Base-by-base conservation (phyloP, 2,888 invertebrate genomes). In the Phyllotreta cruciferae region DNA sequence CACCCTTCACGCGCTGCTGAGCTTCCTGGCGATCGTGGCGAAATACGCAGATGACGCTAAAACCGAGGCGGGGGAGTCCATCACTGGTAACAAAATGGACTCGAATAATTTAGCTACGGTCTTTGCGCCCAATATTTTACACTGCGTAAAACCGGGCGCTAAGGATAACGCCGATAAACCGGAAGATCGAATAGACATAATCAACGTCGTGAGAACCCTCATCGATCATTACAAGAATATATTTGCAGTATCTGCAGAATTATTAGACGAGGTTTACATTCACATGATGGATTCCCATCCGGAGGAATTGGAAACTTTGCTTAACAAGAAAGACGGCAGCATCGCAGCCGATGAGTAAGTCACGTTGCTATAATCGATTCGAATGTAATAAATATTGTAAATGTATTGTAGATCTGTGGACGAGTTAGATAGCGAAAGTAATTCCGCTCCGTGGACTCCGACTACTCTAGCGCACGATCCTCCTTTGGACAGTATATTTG, bases 91-190 rank as follows among this genome's bases (percentile, higher is more conserved):
- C 83, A 94, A 93, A 84, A 97, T 97, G 97, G 94, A 96, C 80
- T 89, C 92, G 47, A 90, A 89, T 56, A 97, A 96, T 80, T 83
- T 97, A 67, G 96, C 97, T 0, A 96, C 95, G 0, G 87, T 97
- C 41, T 94, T 97, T 80, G 96, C 96, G 1, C 97, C 97, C 0
- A 97, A 96, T 76, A 92, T 97, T 74, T 85, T 97, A 58, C 94
- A 95, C 76, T 88, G 87, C 75, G 87, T 90, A 70, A 89, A 88
- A 72, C 86, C 90, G 4, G 73, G 79, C 47, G 70, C 74, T 3
- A 80, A 80, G 66, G 81, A 81, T 37, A 56, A 68, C 41, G 66
- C 87, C 37, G 90, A 92, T 73, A 85, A 90, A 72, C 88, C 91
- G 35, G 89, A 91, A 74, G 94, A 94, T 80, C 85, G 94, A 37